Evolutionary conservation across 2,113 vertebrate species (phyloP), one percentile per base, ranked within the genome.

Genomic region (Pipa parva): DNA sequence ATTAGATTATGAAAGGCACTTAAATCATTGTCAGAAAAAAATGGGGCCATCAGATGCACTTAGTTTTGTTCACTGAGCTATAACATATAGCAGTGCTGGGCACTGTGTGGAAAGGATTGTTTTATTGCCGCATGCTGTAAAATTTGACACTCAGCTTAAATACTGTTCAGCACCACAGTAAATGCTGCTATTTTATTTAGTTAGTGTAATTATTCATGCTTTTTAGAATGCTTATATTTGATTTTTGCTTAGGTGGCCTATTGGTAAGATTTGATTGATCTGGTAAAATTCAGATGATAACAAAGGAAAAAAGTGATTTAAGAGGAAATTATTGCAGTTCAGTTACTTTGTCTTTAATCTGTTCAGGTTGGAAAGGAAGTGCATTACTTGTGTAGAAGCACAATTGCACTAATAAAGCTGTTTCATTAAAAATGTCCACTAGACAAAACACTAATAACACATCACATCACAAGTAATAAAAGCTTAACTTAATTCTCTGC

Each of bases 11-110:
- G 18, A 51, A 26, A 33, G 15, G 21, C 31, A 51, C 25, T 75
- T 55, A 59, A 73, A 48, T 68, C 33, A 48, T 68, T 68, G 45
- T 68, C 45, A 42, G 65, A n/a, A 60, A 45, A 63, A 56, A 65
- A 49, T 50, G 21, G 31, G 52, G 22, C 61, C 45, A 45, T 58
- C 25, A 63, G 50, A 66, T 71, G 21, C 21, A 63, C 20, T 24
- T 55, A 5, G 39, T 74, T 71, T 55, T 65, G 51, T 54, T 70
- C 25, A 50, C 1, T 55, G 49, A 64, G 37, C 18, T 65, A 18
- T 57, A 52, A 9, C 29, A 37, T 1, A 3, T 17, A 39, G 20
- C 8, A 11, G 11, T 36, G 42, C 5, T 58, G 50, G 59, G 29
- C 27, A 13, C 28, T 49, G 26, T 67, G 54, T 67, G 20, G n/a